phyloP scores from a whole-genome alignment of 2,888 invertebrate genomes.

The Andrena bicolor region DNA sequence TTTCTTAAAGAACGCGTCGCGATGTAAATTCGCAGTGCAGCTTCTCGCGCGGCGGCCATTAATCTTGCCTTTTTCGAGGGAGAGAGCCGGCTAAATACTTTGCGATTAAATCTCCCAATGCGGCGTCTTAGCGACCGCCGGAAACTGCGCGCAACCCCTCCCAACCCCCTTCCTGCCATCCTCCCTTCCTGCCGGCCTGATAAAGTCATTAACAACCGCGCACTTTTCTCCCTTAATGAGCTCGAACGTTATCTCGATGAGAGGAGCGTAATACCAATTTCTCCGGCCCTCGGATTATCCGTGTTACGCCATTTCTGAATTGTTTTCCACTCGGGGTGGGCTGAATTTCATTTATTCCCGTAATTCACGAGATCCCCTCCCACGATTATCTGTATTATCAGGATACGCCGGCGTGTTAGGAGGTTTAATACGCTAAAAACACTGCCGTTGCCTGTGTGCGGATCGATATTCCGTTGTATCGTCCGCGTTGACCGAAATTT shows the following conservation, averaged over 20 bases:
- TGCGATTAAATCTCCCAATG: slow-evolving; percentile 69
- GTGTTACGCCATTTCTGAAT: slow-evolving; percentile 31
- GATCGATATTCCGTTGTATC: too few relatives aligned
- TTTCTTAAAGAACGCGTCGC: slow-evolving; percentile 56
- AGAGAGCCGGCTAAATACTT: slow-evolving; percentile 61
- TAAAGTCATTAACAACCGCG: slow-evolving; percentile 70
- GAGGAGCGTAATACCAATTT: slow-evolving; percentile 49
- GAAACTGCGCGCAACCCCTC: slow-evolving; percentile 51
- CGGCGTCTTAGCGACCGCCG: slow-evolving; percentile 58
- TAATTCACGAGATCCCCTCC: background rate
- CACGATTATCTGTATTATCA: slow-evolving; percentile 9
- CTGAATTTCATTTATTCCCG: slow-evolving; percentile 8
- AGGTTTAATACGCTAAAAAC: background rate
- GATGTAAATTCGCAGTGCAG: slow-evolving; percentile 52
- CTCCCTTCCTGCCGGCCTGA: slow-evolving; percentile 41
- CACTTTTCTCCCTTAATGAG: slow-evolving; percentile 68
- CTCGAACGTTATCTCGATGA: slow-evolving; percentile 57
- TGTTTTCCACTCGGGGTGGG: slow-evolving; percentile 9
- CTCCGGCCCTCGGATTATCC: slow-evolving; percentile 39
- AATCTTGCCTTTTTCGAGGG: slow-evolving; percentile 45
- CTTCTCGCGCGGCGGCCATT: slow-evolving; percentile 42
- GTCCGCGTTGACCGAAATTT: too few relatives aligned
- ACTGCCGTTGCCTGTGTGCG: too few relatives aligned
- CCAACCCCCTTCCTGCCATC: too few relatives aligned
- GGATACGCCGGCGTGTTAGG: background rate